Evolutionary conservation across 2,888 invertebrate species (phyloP).

Genomic region (Glyphotaelius pellucidus): DNA sequence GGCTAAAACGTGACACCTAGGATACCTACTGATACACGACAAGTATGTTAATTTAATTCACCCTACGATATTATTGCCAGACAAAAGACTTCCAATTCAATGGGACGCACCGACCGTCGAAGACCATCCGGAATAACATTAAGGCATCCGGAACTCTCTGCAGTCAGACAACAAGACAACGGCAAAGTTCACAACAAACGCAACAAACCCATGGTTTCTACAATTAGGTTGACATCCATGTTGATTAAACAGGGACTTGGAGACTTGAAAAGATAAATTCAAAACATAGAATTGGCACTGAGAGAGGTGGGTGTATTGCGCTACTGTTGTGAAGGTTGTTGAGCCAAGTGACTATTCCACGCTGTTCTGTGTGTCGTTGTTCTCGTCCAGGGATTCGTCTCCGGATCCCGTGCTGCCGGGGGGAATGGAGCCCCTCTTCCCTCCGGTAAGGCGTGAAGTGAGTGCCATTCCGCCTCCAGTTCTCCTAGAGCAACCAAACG

Average conservation of each 20-base stretch:
- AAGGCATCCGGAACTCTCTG: conserved; percentile 43
- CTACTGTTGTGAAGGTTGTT: conserved; percentile 20
- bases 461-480: conserved; percentile 79
- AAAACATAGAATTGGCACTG: conserved; percentile 13
- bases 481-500: conserved; percentile 70
- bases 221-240: neutral
- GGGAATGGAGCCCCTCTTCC: conserved; percentile 84
- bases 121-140: conserved; percentile 46
- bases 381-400: conserved; percentile 86
- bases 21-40: neutral
- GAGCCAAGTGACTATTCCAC: conserved; percentile 30
- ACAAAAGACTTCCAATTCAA: conserved; percentile 33
- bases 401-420: conserved; percentile 82
- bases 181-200: neutral
- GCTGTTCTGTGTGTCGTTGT: conserved; percentile 79
- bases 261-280: neutral
- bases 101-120: conserved; percentile 15
- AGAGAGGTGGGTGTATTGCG: neutral
- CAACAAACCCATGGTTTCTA: neutral
- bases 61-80: conserved; percentile 41
- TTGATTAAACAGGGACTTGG: neutral
- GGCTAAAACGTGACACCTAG: conserved; percentile 6
- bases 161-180: neutral
- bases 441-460: conserved; percentile 80
- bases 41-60: conserved; percentile 19